A percentile compares a stretch with the other conserved stretches of the same genome.
Evolutionary conservation across 2,113 vertebrate genomes (phyloP).

Genomic region (Platanista minor): DNA sequence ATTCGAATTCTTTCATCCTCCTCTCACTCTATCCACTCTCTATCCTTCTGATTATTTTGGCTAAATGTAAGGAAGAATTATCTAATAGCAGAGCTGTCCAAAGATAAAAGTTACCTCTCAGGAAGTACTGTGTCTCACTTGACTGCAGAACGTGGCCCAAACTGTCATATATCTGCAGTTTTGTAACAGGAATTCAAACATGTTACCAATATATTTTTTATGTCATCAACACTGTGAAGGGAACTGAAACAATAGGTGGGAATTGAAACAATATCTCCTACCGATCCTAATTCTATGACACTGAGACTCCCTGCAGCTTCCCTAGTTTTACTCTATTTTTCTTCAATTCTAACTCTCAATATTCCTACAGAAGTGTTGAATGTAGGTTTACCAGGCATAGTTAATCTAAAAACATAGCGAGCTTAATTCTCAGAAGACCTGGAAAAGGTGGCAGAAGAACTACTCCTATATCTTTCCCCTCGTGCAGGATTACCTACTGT

Average conservation of each 20-base stretch:
- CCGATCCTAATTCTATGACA: not conserved
- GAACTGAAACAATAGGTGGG: not conserved
- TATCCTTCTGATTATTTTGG: not conserved
- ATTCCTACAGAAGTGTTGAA: not conserved
- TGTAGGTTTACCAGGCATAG: not conserved
- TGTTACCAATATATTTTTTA: not conserved
- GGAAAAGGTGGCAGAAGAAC: not conserved
- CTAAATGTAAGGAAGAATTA: not conserved
- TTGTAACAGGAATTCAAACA: not conserved
- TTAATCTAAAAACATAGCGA: not conserved
- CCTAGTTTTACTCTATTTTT: not conserved
- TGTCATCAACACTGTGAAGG: not conserved
- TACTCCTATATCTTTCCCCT: not conserved
- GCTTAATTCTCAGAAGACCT: not conserved
- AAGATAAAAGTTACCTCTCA: not conserved
- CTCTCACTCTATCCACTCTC: not conserved
- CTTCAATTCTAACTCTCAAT: not conserved
- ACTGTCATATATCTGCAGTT: not conserved
- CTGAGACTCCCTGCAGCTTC: not conserved
- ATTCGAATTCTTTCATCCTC: not conserved
- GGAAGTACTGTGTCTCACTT: not conserved
- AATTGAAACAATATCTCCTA: not conserved
- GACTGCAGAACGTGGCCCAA: not conserved
- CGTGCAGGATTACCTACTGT: not conserved
- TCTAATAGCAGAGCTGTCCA: not conserved